A percentile compares a stretch with the other conserved stretches of the same genome.
Evolutionary conservation across 2,113 vertebrate species (phyloP).

Genomic region (Ceratotherium simum): DNA sequence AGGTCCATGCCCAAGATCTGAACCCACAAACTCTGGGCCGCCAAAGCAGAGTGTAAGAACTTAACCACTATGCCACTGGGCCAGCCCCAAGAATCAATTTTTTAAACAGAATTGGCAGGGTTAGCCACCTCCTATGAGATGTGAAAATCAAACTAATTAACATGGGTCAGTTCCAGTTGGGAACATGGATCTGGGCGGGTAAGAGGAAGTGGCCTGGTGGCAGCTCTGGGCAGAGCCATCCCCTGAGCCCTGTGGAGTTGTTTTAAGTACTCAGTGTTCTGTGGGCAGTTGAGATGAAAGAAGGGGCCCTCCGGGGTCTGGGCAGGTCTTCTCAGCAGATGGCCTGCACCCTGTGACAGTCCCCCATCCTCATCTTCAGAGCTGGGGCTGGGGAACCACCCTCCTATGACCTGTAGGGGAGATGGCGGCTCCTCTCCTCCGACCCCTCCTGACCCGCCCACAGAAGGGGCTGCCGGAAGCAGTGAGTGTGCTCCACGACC

Average conservation of each 20-base stretch:
- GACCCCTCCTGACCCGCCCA: no score
- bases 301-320: neutral
- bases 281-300: no score
- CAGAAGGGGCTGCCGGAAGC: neutral
- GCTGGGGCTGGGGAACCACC: neutral
- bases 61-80: no score
- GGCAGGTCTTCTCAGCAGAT: neutral
- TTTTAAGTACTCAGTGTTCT: fast-evolving
- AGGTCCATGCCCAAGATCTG: no score
- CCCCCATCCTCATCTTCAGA: neutral
- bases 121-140: neutral
- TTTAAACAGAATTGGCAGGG: neutral
- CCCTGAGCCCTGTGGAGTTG: neutral
- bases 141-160: neutral
- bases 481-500: neutral
- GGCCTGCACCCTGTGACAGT: neutral
- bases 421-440: neutral
- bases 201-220: fast-evolving
- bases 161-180: neutral
- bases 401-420: no score
- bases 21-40: no score
- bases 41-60: no score
- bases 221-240: neutral
- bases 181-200: fast-evolving
- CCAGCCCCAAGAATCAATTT: no score